phyloP scores from a whole-genome alignment of 1,140 invertebrate species.

The Bilobella aurantiaca region DNA sequence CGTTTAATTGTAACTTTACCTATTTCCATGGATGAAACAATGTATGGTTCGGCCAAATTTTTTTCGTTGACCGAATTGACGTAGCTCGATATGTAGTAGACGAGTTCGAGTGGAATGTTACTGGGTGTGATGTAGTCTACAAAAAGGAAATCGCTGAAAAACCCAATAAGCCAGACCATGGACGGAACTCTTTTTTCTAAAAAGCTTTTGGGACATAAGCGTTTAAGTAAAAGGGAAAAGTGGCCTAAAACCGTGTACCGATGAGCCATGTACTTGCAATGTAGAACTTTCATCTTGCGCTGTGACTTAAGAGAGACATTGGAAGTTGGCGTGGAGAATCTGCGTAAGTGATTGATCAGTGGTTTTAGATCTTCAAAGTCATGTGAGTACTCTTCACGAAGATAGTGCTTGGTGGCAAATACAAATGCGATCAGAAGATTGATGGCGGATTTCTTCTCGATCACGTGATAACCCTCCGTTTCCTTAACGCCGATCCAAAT shows the following conservation, averaged over 20 bases:
- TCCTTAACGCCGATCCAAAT: conserved; percentile 22
- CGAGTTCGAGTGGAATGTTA: conserved; percentile 25
- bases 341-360: conserved; percentile 18
- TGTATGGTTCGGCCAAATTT: neutral
- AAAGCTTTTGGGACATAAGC: too few species aligned
- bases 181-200: too few species aligned
- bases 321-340: conserved; percentile 9
- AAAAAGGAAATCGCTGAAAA: too few species aligned
- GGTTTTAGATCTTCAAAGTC: conserved; percentile 16
- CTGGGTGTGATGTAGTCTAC: conserved; percentile 12
- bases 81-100: conserved; percentile 9
- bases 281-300: neutral
- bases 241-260: too few species aligned
- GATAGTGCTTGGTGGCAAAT: conserved; percentile 18
- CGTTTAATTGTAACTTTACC: neutral
- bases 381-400: conserved; percentile 23
- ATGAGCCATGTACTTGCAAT: conserved; percentile 9
- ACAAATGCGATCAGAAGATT: conserved; percentile 26
- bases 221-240: too few species aligned
- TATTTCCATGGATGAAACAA: neutral
- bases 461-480: neutral
- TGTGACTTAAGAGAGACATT: conserved; percentile 10
- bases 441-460: conserved; percentile 19
- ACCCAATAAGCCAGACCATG: too few species aligned
- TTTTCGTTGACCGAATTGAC: conserved; percentile 2